These are phyloP conservation scores for Cheilosia grossa DNA, from an alignment of 2,888 invertebrate genomes.

Conservation along the genomic window DNA sequence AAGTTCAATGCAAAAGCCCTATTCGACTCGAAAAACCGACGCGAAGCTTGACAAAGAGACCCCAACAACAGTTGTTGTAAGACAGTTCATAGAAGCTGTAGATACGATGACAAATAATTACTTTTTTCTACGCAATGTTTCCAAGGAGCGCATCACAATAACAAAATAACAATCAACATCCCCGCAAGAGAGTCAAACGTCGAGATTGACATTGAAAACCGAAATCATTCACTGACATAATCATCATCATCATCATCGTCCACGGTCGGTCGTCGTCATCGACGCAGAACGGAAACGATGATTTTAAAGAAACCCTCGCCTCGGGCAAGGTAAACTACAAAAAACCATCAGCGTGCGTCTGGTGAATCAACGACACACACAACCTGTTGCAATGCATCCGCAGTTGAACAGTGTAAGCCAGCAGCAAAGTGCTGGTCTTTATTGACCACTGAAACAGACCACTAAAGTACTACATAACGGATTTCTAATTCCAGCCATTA, in stretches of 20 bases:
- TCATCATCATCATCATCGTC: background rate
- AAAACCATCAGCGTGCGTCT: constrained; percentile 14
- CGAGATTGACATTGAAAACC: constrained; percentile 43
- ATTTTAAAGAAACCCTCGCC: constrained; percentile 9
- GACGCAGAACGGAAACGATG: background rate
- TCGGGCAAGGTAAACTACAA: constrained; percentile 51
- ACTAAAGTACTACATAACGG: constrained; percentile 15
- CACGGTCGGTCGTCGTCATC: constrained; percentile 1
- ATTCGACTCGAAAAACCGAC: background rate
- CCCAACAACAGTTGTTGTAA: background rate
- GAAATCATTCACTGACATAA: background rate
- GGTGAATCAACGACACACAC: constrained; percentile 26
- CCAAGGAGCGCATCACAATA: background rate
- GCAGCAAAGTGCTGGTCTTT: background rate
- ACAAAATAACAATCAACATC: constrained; percentile 2
- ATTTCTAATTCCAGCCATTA: constrained; percentile 32
- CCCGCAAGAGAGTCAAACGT: too few relatives aligned
- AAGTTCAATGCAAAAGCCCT: background rate
- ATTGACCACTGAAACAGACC: constrained; percentile 17
- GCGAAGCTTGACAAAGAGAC: background rate
- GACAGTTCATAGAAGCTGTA: background rate
- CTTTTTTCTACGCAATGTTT: background rate
- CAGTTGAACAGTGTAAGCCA: background rate
- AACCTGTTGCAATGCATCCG: constrained; percentile 36
- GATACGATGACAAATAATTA: background rate